Percentiles rank a stretch among this genome's conserved stretches.
These are phyloP conservation scores for Drosophila melanocephala DNA, from an alignment of 2,888 invertebrate genomes.

Conservation along the genomic window DNA sequence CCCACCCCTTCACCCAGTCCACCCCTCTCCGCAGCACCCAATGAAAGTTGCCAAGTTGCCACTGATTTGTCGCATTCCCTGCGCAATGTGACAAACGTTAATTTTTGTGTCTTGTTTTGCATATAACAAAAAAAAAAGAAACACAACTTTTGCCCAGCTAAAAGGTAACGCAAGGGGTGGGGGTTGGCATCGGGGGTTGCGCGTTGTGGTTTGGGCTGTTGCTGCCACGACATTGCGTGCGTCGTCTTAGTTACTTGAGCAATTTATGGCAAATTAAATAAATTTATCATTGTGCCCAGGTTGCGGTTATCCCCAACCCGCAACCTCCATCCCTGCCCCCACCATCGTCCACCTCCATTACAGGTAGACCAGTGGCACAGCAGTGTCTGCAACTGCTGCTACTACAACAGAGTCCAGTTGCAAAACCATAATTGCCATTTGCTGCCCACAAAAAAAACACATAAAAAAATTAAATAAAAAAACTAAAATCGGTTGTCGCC, in stretches of 20 bases:
- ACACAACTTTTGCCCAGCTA: constrained; percentile 47
- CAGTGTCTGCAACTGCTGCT: constrained; percentile 3
- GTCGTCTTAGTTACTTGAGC: constrained; percentile 79
- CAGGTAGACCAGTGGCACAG: background rate
- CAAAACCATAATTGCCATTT: constrained; percentile 52
- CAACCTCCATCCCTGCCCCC: background rate
- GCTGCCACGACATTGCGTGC: constrained; percentile 71
- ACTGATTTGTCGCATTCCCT: constrained; percentile 78
- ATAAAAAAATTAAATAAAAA: background rate
- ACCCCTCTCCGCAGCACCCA: constrained; percentile 1
- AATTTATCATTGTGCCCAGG: constrained; percentile 80
- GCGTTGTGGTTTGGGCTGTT: constrained; percentile 37
- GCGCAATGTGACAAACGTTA: constrained; percentile 80
- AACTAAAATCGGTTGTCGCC: constrained; percentile 32
- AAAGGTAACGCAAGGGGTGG: background rate
- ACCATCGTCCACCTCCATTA: background rate
- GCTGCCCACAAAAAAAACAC: constrained; percentile 34
- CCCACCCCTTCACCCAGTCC: background rate
- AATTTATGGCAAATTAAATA: constrained; percentile 82
- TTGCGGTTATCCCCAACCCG: constrained; percentile 22
- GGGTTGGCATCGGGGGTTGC: background rate
- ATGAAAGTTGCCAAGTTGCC: constrained; percentile 46
- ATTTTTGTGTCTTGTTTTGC: constrained; percentile 78
- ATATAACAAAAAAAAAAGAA: constrained; percentile 36
- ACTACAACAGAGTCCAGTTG: constrained; percentile 44